phyloP scores from a whole-genome alignment of 2,113 vertebrate species.

The Dicerorhinus sumatrensis region DNA sequence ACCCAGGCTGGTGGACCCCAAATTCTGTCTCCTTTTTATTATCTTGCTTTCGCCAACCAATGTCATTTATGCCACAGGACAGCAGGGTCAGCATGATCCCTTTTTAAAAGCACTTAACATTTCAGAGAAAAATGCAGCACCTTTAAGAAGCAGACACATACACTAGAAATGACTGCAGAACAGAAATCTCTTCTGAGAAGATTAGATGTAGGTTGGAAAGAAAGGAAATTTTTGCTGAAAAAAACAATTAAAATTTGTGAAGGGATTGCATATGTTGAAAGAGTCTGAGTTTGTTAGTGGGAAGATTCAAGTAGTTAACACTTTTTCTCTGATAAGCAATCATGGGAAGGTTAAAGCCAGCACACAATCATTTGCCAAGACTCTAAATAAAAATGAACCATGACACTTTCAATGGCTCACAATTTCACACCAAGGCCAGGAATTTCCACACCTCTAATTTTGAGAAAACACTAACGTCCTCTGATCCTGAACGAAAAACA shows the following conservation, averaged over 20 bases:
- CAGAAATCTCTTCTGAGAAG: too few species aligned
- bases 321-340: background rate
- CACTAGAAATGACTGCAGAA: background rate
- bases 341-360: fast-evolving
- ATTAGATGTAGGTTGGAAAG: background rate
- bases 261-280: fast-evolving
- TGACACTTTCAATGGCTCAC: fast-evolving
- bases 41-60: background rate
- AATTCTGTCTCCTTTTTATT: fast-evolving
- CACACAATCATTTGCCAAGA: fast-evolving
- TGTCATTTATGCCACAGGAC: fast-evolving
- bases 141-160: background rate
- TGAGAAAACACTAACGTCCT: background rate
- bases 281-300: fast-evolving
- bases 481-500: background rate
- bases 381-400: fast-evolving
- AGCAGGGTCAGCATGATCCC: fast-evolving
- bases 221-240: background rate
- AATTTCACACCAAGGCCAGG: background rate
- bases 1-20: background rate
- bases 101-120: background rate
- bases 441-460: background rate
- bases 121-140: background rate
- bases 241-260: background rate
- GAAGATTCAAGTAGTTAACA: fast-evolving